Evolutionary conservation across 2,888 invertebrate genomes (phyloP).

Genomic region (Luperina nickerlii): DNA sequence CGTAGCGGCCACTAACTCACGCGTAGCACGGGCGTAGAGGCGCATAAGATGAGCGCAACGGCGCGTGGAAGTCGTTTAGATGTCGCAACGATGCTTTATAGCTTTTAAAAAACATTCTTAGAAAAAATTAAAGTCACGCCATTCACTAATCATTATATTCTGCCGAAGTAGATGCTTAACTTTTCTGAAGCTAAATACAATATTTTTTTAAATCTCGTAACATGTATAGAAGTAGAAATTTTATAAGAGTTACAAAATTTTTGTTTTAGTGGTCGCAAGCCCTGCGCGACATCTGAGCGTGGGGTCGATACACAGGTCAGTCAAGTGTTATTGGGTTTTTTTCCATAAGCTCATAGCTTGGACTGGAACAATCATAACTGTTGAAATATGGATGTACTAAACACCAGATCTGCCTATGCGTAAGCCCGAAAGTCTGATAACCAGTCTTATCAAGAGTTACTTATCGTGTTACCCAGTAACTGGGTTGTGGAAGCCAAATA

Average conservation of each 20-base stretch:
- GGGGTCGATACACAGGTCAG: background rate
- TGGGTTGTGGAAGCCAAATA: too few relatives aligned
- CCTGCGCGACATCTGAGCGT: background rate
- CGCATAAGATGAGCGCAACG: background rate
- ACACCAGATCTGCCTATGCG: background rate
- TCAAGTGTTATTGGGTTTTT: background rate
- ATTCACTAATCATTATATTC: background rate
- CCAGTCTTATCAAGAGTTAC: too few relatives aligned
- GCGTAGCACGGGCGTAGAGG: background rate
- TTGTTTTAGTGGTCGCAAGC: background rate
- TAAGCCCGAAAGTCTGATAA: too few relatives aligned
- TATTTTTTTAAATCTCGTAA: background rate
- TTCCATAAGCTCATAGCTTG: too few relatives aligned
- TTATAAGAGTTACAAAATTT: background rate
- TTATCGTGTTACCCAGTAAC: too few relatives aligned
- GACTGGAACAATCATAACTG: background rate
- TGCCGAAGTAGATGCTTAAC: too few relatives aligned
- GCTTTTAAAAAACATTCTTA: background rate
- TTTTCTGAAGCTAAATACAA: background rate
- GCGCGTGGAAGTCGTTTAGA: background rate
- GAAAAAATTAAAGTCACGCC: background rate
- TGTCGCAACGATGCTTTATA: background rate
- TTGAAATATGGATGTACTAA: background rate
- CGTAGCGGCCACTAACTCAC: background rate
- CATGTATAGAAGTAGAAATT: background rate